Conservation (phyloP, 1,140 invertebrate genomes). For the Bacillus rossius region DNA sequence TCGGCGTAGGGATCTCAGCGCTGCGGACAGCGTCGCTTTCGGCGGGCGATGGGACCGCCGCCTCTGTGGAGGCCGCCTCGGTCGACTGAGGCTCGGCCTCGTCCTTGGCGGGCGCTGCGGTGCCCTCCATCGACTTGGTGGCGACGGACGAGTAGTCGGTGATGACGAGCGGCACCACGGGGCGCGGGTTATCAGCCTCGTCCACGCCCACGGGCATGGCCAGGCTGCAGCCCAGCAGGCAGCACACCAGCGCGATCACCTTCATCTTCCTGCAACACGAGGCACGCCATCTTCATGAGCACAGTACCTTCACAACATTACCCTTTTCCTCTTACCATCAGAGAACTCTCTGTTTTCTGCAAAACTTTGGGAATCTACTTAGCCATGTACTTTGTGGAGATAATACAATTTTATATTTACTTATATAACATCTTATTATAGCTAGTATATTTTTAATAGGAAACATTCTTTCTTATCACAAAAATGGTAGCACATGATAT, state of each 20-base stretch:
- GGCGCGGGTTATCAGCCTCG: slow-evolving; percentile 27
- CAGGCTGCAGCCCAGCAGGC: slow-evolving; percentile 32
- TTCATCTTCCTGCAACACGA: slow-evolving; percentile 32
- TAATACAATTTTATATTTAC: no score
- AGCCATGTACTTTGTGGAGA: no score
- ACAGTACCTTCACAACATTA: no score
- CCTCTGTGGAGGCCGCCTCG: slow-evolving; percentile 8
- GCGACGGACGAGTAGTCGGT: slow-evolving; percentile 39
- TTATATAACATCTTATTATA: no score
- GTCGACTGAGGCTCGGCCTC: slow-evolving; percentile 16
- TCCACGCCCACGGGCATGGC: slow-evolving; percentile 32
- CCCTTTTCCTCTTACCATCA: no score
- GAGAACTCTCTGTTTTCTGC: no score
- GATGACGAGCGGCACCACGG: slow-evolving; percentile 35
- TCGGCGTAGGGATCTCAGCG: slow-evolving; percentile 1
- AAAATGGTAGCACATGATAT: no score
- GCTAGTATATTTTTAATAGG: no score
- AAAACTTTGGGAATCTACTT: no score
- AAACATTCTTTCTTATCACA: no score
- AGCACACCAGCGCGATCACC: slow-evolving; percentile 29
- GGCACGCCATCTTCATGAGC: no score
- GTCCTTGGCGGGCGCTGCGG: slow-evolving; percentile 1
- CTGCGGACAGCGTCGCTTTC: slow-evolving; percentile 14
- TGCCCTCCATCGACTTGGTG: slow-evolving; percentile 20
- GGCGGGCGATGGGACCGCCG: not conserved